phyloP scores from a whole-genome alignment of 2,113 vertebrate species.

The Egretta garzetta region DNA sequence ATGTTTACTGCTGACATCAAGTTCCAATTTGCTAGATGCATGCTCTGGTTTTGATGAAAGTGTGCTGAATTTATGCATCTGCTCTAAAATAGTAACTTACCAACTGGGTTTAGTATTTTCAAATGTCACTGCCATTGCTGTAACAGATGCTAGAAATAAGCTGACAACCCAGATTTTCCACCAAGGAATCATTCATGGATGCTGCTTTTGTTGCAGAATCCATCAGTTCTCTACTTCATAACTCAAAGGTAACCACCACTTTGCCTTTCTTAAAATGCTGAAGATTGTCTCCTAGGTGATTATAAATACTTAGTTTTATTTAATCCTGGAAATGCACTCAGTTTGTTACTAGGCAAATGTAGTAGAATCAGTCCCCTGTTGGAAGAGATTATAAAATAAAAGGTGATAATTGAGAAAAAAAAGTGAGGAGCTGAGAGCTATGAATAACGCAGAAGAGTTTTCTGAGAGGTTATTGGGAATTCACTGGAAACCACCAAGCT shows the following conservation, averaged over 20 bases:
- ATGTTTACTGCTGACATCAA: background rate
- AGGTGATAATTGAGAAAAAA: background rate
- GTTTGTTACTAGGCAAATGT: background rate
- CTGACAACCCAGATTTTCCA: conserved; percentile 21
- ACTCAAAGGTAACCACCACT: background rate
- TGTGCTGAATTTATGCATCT: conserved; percentile 30
- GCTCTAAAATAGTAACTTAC: conserved; percentile 3
- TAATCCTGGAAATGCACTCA: background rate
- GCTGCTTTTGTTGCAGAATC: background rate
- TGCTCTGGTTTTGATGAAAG: conserved; percentile 14
- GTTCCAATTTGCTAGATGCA: background rate
- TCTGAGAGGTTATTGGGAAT: background rate
- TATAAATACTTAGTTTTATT: background rate
- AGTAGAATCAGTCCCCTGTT: background rate
- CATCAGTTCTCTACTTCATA: background rate
- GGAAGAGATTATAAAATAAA: background rate
- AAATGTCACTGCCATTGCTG: conserved; percentile 16
- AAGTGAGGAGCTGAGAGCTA: background rate
- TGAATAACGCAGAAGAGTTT: background rate
- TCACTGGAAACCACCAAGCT: background rate
- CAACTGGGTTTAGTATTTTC: background rate
- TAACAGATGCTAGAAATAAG: background rate
- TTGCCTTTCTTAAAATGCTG: background rate
- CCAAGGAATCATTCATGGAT: background rate
- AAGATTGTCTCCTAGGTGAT: background rate